These are phyloP conservation scores for Chydorus sphaericus DNA, from an alignment of 2,888 invertebrate species.

Conservation along the genomic window DNA sequence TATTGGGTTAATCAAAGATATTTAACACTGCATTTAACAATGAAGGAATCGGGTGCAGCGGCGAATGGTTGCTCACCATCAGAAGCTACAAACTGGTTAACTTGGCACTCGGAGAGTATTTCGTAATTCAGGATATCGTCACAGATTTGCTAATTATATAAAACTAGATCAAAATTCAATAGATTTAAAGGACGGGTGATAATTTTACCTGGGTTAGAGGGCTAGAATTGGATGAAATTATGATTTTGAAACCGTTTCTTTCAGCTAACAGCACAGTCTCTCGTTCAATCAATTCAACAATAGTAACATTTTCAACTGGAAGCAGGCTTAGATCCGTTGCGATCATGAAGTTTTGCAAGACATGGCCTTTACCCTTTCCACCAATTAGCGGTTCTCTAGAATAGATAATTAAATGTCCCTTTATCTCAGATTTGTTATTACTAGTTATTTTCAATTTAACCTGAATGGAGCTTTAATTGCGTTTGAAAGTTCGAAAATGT, in stretches of 20 bases:
- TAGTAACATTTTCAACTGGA: constrained; percentile 57
- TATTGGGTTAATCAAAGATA: no score
- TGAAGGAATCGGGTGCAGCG: constrained; percentile 55
- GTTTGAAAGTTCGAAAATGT: constrained; percentile 62
- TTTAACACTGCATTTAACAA: not conserved
- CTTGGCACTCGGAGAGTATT: constrained; percentile 59
- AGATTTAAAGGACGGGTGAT: not conserved
- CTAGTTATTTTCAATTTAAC: no score
- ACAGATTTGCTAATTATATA: constrained; percentile 55
- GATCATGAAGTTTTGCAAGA: constrained; percentile 24
- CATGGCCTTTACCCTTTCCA: constrained; percentile 26
- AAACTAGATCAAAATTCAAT: not conserved
- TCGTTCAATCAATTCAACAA: constrained; percentile 62
- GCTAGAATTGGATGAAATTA: constrained; percentile 75
- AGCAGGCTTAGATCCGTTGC: not conserved
- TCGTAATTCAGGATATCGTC: constrained; percentile 62
- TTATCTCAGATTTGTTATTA: no score
- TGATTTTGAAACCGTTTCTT: constrained; percentile 48
- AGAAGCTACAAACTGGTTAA: constrained; percentile 56
- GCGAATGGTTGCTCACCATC: constrained; percentile 60
- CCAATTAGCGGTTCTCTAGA: not conserved
- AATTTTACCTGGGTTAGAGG: constrained; percentile 62
- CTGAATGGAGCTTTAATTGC: constrained; percentile 56
- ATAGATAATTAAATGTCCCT: no score
- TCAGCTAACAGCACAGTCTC: constrained; percentile 52